Evolutionary conservation across 2,888 invertebrate genomes (phyloP), one percentile per base, ranked within the genome.

Genomic region (Nebria brevicollis): DNA sequence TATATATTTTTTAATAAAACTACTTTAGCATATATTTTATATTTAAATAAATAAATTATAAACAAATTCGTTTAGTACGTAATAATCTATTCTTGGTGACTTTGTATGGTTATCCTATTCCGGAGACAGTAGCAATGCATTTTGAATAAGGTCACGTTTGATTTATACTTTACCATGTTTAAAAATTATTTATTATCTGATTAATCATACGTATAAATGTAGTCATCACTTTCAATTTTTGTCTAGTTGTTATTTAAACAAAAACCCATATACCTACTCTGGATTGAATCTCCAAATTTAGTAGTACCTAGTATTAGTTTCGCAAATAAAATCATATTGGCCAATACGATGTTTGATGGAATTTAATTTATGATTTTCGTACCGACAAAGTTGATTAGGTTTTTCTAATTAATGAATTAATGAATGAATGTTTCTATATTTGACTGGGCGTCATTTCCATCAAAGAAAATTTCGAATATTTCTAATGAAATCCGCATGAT

Each of bases 71-170:
- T 68, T 13, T n/a, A 15, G n/a, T 25, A 68, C 20, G 25, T 68
- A 11, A 70, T 70, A 70, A 70, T 70, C 70, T 70, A 70, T 70
- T 70, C 70, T 70, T 34, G 25, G 70, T 70, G 70, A 5, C 70
- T 25, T 70, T 70, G 70, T 25, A 70, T 54, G 34, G 34, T 34
- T 34, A 34, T 34, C 34, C 34, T 26, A 70, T 70, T 70, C 70
- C 70, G 20, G 54, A 7, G 54, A 54, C 54, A 54, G 70, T 70
- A 70, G 70, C 70, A 70, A 25, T 15, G 70, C 34, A 20, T 26
- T 70, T 70, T 70, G 70, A 70, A 70, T 66, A 66, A 70, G 70
- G 70, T 70, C 54, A 54, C 13, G 8, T 13, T 54, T 54, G 54
- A 54, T 54, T 54, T 54, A 54, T 54, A 54, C 54, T 54, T 54